These are phyloP conservation scores for Neuroterus valhalla DNA, from an alignment of 1,140 invertebrate genomes.

Conservation along the genomic window DNA sequence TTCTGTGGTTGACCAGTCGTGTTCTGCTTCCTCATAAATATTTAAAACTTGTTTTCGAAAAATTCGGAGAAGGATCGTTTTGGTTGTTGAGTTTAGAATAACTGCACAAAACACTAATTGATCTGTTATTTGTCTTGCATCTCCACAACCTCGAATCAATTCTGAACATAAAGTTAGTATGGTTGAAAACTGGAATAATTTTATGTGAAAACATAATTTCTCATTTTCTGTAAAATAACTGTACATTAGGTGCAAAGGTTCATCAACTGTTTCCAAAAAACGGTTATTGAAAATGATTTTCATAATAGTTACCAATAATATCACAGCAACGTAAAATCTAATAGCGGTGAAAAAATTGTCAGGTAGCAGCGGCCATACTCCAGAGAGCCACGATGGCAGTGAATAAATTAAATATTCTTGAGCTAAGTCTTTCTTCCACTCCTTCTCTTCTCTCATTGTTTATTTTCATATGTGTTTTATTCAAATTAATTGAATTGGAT, in stretches of 20 bases:
- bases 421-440: neutral
- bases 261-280: neutral
- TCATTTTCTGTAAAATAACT: neutral
- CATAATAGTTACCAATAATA: neutral
- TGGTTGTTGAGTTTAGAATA: neutral
- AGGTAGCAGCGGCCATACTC: conserved; percentile 4
- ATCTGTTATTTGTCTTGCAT: neutral
- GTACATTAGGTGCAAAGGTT: too few relatives aligned
- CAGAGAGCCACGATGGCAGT: neutral
- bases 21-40: neutral
- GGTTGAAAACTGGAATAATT: conserved; percentile 1
- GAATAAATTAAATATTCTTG: neutral
- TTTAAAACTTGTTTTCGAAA: conserved; percentile 1
- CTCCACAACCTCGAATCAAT: neutral
- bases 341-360: neutral
- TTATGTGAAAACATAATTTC: neutral
- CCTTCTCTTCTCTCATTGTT: neutral
- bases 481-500: too few relatives aligned
- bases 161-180: neutral
- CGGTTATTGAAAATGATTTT: neutral
- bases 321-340: neutral
- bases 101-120: conserved; percentile 12
- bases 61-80: neutral
- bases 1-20: neutral
- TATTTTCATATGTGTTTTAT: neutral